Evolutionary conservation across 2,797 vertebrate genomes (phyloP).

Genomic region (Melanogrammus aeglefinus): DNA sequence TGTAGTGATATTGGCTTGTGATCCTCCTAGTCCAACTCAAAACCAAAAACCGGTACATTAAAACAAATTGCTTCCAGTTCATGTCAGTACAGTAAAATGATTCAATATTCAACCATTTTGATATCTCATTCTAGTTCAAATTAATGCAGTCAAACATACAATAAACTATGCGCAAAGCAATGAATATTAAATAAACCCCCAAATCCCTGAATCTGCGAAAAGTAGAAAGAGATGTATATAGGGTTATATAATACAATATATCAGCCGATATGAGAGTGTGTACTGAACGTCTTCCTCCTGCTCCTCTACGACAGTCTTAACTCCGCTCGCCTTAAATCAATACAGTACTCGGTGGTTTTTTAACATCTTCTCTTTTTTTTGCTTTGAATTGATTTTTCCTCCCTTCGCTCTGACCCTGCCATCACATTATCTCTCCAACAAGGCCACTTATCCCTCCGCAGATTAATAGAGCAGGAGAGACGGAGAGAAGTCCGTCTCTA

Average conservation of each 20-base stretch:
- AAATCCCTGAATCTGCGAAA: neutral
- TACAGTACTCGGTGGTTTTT: constrained; percentile 63
- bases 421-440: constrained; percentile 76
- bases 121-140: neutral
- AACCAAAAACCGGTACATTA: neutral
- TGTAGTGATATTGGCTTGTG: neutral
- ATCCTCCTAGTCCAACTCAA: neutral
- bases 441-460: constrained; percentile 70
- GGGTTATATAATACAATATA: neutral
- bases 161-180: neutral
- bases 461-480: constrained; percentile 65
- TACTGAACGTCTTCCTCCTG: constrained; percentile 35
- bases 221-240: neutral
- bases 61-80: neutral
- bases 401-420: constrained; percentile 71
- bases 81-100: neutral
- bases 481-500: constrained; percentile 46
- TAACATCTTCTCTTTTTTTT: constrained; percentile 43
- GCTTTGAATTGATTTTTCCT: constrained; percentile 72
- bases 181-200: neutral
- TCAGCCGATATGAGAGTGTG: no score
- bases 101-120: neutral
- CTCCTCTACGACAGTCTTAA: constrained; percentile 55
- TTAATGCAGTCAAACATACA: neutral
- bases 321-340: constrained; percentile 63